These are phyloP conservation scores for Cebus imitator DNA, from an alignment of 2,113 vertebrate species.

Conservation along the genomic window DNA sequence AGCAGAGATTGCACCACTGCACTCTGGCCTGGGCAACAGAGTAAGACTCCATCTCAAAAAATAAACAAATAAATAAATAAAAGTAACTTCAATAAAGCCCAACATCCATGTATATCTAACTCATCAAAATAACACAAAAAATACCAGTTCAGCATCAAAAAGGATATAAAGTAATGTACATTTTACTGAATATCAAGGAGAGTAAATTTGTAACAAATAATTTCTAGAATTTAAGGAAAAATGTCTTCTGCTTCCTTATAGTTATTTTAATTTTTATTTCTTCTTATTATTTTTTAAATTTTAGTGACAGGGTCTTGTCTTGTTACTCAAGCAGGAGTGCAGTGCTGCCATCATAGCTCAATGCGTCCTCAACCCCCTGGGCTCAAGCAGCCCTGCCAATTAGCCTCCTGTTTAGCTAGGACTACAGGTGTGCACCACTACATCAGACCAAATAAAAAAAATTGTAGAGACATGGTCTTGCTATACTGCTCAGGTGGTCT, in stretches of 20 bases:
- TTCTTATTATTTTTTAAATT: background rate
- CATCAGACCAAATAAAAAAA: no score
- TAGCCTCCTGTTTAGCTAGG: background rate
- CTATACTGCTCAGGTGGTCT: background rate
- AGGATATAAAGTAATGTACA: background rate
- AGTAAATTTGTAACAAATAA: background rate
- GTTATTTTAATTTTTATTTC: background rate
- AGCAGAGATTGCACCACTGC: no score
- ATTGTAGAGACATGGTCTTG: background rate
- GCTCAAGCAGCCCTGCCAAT: background rate
- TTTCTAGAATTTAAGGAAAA: background rate
- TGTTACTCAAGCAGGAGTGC: background rate
- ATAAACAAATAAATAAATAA: background rate
- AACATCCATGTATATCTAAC: background rate
- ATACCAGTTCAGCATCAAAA: background rate
- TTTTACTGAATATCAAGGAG: background rate
- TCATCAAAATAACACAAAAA: background rate
- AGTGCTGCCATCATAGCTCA: background rate
- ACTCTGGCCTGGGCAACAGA: no score
- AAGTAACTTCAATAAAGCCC: background rate
- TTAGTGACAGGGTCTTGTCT: background rate
- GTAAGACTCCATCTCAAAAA: no score
- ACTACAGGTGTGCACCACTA: background rate
- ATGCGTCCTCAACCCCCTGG: background rate
- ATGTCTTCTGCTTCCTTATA: background rate